Percentiles rank a stretch among this genome's conserved stretches.
Conservation (phyloP, 2,113 vertebrate genomes). For the Pterocles gutturalis region DNA sequence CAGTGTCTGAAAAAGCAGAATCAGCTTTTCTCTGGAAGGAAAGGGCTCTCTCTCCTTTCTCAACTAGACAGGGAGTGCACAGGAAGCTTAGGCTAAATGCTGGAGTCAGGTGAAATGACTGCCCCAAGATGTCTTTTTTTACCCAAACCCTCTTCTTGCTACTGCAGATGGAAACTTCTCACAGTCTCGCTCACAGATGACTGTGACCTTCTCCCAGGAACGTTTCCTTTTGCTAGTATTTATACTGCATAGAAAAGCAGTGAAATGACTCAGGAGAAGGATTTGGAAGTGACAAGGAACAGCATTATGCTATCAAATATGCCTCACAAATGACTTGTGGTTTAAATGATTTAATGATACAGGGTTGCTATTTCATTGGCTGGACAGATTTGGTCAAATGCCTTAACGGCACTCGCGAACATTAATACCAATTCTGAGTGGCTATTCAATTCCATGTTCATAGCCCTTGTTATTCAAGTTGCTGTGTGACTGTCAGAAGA, state of each 20-base stretch:
- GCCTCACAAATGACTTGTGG: neutral
- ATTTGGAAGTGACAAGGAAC: neutral
- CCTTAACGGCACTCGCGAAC: neutral
- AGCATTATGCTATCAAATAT: neutral
- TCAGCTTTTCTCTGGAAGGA: neutral
- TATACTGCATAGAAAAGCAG: neutral
- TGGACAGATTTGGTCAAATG: slow-evolving; percentile 31
- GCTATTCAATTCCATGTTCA: slow-evolving; percentile 40
- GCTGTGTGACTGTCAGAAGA: slow-evolving; percentile 47
- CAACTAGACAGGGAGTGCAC: neutral
- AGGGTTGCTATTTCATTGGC: neutral
- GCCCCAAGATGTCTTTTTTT: neutral
- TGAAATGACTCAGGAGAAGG: neutral
- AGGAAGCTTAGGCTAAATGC: neutral
- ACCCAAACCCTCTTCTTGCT: neutral
- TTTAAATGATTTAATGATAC: slow-evolving; percentile 29
- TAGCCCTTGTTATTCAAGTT: slow-evolving; percentile 47
- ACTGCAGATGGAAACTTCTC: neutral
- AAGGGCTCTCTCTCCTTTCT: neutral
- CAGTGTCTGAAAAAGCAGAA: neutral
- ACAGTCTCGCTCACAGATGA: neutral
- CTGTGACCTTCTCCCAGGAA: neutral
- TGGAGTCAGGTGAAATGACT: neutral
- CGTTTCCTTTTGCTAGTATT: neutral
- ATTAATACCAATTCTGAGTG: slow-evolving; percentile 29